phyloP scores from a whole-genome alignment of 2,113 vertebrate species.

The Junco hyemalis region DNA sequence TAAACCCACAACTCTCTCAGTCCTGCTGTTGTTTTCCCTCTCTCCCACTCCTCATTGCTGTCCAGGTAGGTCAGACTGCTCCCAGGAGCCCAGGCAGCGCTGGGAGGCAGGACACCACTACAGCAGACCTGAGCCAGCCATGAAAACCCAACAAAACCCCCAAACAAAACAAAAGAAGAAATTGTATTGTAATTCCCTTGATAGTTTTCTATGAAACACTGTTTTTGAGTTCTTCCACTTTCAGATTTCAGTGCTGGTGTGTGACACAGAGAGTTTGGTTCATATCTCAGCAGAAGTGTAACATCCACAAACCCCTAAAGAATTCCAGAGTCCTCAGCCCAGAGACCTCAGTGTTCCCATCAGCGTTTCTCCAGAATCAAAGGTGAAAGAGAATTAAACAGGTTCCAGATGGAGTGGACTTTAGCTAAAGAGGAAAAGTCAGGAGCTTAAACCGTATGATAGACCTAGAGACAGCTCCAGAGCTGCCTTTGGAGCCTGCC shows the following conservation, averaged over 20 bases:
- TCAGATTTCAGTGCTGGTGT: not conserved
- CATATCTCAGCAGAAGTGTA: not conserved
- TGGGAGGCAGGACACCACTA: not conserved
- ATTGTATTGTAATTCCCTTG: not conserved
- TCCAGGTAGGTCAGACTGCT: not conserved
- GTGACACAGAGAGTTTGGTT: not conserved
- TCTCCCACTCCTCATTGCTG: not conserved
- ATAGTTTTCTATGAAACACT: not conserved
- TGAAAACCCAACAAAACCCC: fast-evolving
- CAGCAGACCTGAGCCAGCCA: not conserved
- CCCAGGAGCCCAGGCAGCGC: not conserved
- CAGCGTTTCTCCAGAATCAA: not conserved
- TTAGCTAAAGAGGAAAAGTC: constrained; percentile 58
- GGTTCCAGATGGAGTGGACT: constrained; percentile 59
- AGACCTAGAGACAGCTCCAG: constrained; percentile 58
- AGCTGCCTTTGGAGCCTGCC: constrained; percentile 61
- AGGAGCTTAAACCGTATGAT: constrained; percentile 58
- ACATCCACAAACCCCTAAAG: not conserved
- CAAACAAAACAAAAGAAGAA: not conserved
- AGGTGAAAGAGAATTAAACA: constrained; percentile 39
- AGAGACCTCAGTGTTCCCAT: not conserved
- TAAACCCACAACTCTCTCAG: not conserved
- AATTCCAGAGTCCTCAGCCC: not conserved
- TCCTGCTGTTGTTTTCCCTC: not conserved
- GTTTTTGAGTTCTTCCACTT: not conserved